phyloP scores from a whole-genome alignment of 2,797 vertebrate species.

The Rhadinocentrus ornatus region DNA sequence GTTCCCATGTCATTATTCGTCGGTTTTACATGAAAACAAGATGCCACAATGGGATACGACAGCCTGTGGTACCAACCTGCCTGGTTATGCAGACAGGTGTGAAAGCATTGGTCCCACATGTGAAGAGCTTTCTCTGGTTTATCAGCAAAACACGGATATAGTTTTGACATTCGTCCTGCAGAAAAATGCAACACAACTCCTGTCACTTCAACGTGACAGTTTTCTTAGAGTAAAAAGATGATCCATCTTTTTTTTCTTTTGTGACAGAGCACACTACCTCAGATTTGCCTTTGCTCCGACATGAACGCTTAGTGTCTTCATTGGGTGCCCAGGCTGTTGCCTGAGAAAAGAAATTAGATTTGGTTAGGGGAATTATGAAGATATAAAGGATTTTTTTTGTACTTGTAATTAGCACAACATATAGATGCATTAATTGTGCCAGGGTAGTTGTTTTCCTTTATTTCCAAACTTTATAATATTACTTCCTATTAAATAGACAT shows the following conservation, averaged over 20 bases:
- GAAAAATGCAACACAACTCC: constrained; percentile 6
- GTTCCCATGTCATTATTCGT: too few relatives aligned
- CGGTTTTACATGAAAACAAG: not conserved
- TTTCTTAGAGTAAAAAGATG: not conserved
- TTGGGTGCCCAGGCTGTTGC: constrained; percentile 91
- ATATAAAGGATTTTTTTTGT: not conserved
- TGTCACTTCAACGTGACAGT: not conserved
- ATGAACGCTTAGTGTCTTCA: constrained; percentile 90
- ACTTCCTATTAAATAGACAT: too few relatives aligned
- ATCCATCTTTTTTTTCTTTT: not conserved
- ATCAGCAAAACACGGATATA: constrained; percentile 93
- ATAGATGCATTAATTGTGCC: not conserved
- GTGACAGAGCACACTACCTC: constrained; percentile 78
- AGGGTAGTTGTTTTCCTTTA: not conserved
- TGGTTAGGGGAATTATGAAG: not conserved
- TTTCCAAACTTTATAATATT: not conserved
- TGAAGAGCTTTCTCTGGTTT: constrained; percentile 87
- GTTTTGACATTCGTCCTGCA: constrained; percentile 96
- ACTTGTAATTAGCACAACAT: not conserved
- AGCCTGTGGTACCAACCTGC: constrained; percentile 78
- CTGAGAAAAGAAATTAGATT: constrained; percentile 68
- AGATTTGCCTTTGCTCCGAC: constrained; percentile 96
- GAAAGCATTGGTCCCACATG: constrained; percentile 95
- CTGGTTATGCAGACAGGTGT: constrained; percentile 92
- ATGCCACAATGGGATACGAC: not conserved